Evolutionary conservation across 2,113 vertebrate species (phyloP).

Genomic region (Pygathrix nemaeus): DNA sequence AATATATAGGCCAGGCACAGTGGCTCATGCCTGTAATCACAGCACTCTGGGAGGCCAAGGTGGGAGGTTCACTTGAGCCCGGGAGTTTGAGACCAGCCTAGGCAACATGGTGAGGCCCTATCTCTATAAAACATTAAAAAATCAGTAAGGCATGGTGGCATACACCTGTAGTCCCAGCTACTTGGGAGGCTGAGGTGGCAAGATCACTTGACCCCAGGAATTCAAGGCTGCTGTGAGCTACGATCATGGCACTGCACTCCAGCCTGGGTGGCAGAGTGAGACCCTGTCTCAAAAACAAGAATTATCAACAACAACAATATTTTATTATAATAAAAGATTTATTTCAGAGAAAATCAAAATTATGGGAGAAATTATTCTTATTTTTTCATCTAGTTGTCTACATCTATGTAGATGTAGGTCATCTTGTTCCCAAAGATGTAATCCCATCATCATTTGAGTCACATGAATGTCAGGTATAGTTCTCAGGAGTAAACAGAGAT

Average conservation of each 20-base stretch:
- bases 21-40: not conserved
- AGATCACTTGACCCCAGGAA: no score
- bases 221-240: no score
- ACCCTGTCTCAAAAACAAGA: no score
- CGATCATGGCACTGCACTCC: no score
- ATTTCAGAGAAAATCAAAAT: constrained; percentile 14
- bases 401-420: not conserved
- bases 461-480: not conserved
- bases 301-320: not conserved
- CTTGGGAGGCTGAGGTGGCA: no score
- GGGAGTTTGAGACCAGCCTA: not conserved
- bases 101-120: not conserved
- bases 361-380: not conserved
- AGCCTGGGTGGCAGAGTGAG: no score
- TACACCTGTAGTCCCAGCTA: no score
- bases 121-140: not conserved
- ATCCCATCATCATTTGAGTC: not conserved
- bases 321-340: not conserved
- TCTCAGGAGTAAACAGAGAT: not conserved
- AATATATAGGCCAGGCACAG: not conserved
- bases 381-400: not conserved
- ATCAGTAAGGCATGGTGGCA: no score
- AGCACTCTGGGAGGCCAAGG: not conserved
- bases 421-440: not conserved
- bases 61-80: not conserved